Conservation (phyloP, 2,797 vertebrate genomes). For the Philypnodon macrostomus region DNA sequence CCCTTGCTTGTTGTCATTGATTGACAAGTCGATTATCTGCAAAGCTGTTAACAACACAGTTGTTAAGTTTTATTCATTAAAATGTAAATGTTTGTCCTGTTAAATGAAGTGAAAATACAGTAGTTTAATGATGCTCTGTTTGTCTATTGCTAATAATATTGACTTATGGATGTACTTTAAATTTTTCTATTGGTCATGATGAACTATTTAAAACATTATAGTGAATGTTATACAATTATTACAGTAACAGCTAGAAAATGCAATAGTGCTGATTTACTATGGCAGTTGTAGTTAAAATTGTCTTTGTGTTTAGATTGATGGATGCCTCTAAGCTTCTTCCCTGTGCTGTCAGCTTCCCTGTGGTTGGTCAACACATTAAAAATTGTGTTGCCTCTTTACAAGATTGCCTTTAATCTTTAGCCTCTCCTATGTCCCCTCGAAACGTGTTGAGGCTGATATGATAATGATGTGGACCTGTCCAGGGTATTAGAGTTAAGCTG, state of each 20-base stretch:
- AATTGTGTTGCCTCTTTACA: slow-evolving; percentile 62
- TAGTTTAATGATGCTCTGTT: no score
- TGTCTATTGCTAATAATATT: no score
- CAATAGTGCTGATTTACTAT: not conserved
- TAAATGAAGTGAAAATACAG: no score
- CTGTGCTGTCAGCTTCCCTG: slow-evolving; percentile 36
- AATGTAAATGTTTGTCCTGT: not conserved
- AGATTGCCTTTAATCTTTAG: slow-evolving; percentile 75
- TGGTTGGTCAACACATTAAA: slow-evolving; percentile 54
- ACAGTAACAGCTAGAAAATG: not conserved
- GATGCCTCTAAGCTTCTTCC: slow-evolving; percentile 28
- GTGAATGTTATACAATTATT: no score
- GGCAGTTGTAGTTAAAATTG: slow-evolving; percentile 10
- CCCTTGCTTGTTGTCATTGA: slow-evolving; percentile 71
- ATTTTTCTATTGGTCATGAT: no score
- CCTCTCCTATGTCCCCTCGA: slow-evolving; percentile 73
- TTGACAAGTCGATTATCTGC: slow-evolving; percentile 77
- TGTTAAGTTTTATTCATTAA: slow-evolving; percentile 56
- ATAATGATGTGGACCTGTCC: slow-evolving; percentile 82
- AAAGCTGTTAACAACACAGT: slow-evolving; percentile 73
- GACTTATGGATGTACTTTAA: no score
- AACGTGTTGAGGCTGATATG: slow-evolving; percentile 77
- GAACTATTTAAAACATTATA: no score
- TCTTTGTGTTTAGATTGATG: slow-evolving; percentile 30
- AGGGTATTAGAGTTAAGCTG: slow-evolving; percentile 82